Evolutionary conservation across 2,797 vertebrate species (phyloP).

Genomic region (Amazona finschi): DNA sequence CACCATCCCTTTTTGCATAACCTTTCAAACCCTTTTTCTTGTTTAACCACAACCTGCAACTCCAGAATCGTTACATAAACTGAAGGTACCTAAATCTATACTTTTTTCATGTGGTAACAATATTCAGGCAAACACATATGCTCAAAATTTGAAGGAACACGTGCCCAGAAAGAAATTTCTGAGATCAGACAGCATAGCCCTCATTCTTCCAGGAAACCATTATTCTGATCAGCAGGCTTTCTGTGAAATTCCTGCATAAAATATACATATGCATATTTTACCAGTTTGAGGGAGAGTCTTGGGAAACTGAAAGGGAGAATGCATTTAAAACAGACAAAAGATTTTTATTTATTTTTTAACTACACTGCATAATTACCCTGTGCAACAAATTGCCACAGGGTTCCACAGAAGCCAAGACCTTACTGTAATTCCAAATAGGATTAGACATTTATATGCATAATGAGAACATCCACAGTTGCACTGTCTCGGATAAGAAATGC

Average conservation of each 20-base stretch:
- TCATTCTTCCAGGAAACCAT: not conserved
- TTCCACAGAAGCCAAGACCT: not conserved
- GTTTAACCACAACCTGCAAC: not conserved
- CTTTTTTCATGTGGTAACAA: not conserved
- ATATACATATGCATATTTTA: not conserved
- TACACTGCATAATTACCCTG: not conserved
- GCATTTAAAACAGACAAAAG: not conserved
- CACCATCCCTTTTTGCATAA: not conserved
- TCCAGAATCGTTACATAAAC: not conserved
- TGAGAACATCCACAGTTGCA: constrained; percentile 15
- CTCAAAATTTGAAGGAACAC: not conserved
- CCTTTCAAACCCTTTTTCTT: not conserved
- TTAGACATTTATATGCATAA: constrained; percentile 43
- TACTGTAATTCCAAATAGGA: constrained; percentile 19
- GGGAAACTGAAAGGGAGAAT: not conserved
- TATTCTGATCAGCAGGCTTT: not conserved
- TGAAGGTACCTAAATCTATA: not conserved
- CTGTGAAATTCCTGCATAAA: not conserved
- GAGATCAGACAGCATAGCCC: not conserved
- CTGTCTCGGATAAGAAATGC: not conserved
- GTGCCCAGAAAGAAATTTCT: not conserved
- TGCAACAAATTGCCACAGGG: constrained; percentile 26
- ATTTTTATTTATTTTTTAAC: constrained; percentile 48
- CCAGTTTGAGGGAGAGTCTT: not conserved
- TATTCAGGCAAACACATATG: not conserved